These are phyloP conservation scores for Malurus splendens DNA, from an alignment of 2,797 vertebrate species.

Conservation along the genomic window DNA sequence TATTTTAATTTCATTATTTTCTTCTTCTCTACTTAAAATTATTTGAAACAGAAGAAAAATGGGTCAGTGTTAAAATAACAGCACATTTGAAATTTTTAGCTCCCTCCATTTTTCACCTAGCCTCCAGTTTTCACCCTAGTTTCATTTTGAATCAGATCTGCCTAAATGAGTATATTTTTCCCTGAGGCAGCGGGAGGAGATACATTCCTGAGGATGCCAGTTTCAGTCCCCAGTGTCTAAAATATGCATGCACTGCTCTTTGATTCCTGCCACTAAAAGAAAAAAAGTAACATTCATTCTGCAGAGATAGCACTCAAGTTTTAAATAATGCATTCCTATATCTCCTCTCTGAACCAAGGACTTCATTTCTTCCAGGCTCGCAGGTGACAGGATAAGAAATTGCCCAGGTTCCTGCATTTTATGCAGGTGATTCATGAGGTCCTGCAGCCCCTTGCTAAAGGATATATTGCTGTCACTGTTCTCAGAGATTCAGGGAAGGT, in stretches of 20 bases:
- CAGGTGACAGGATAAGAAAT: not conserved
- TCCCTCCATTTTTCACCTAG: slow-evolving; percentile 9
- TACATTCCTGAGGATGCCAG: not conserved
- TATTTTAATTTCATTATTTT: not conserved
- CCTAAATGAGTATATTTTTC: not conserved
- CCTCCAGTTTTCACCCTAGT: slow-evolving; percentile 1
- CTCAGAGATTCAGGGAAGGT: not conserved
- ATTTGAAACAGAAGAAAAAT: not conserved
- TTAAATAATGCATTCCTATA: slow-evolving; percentile 18
- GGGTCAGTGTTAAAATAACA: not conserved
- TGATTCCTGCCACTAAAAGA: not conserved
- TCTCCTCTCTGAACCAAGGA: not conserved
- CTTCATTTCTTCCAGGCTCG: not conserved
- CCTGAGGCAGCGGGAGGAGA: not conserved
- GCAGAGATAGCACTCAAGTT: not conserved
- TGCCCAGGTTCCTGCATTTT: not conserved
- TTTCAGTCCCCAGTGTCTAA: not conserved
- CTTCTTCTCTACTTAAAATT: not conserved
- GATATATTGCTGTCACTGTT: not conserved
- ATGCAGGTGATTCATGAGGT: not conserved
- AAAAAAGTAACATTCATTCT: not conserved
- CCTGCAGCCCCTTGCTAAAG: not conserved
- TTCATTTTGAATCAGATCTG: slow-evolving; percentile 17
- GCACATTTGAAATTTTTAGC: not conserved
- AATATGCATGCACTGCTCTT: slow-evolving; percentile 3